Conservation (phyloP, 2,888 invertebrate species). For the Lepidocyrtinus sp. region DNA sequence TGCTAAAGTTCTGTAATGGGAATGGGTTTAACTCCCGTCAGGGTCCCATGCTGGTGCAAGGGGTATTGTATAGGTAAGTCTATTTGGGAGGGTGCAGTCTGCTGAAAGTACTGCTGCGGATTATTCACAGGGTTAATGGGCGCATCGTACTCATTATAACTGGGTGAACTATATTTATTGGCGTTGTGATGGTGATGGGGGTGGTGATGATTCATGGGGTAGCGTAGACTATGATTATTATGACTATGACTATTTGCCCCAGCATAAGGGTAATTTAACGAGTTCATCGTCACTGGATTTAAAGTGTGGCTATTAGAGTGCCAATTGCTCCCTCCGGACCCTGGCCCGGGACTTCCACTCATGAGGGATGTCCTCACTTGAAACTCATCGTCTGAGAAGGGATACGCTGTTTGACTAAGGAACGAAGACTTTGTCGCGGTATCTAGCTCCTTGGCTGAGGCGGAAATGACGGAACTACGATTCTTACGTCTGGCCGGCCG, state of each 20-base stretch:
- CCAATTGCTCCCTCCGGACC: conserved; percentile 33
- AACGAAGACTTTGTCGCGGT: conserved; percentile 68
- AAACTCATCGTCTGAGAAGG: conserved; percentile 68
- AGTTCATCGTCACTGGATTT: conserved; percentile 64
- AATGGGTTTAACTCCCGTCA: conserved; percentile 64
- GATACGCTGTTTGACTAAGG: conserved; percentile 67
- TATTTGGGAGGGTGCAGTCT: conserved; percentile 55
- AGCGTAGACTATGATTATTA: conserved; percentile 60
- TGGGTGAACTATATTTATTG: conserved; percentile 63
- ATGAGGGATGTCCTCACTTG: conserved; percentile 67
- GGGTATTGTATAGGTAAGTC: conserved; percentile 64
- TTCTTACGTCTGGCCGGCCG: conserved; percentile 64
- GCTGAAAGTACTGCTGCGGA: conserved; percentile 57
- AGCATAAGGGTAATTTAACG: conserved; percentile 62
- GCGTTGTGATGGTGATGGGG: conserved; percentile 58
- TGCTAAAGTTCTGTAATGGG: conserved; percentile 69
- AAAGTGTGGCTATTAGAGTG: conserved; percentile 55
- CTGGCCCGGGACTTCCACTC: conserved; percentile 62
- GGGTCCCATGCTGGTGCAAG: conserved; percentile 58
- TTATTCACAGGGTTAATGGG: conserved; percentile 65
- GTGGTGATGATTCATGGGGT: conserved; percentile 38
- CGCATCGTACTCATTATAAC: conserved; percentile 69
- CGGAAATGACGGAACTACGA: conserved; percentile 65
- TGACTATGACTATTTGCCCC: conserved; percentile 55
- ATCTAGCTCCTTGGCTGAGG: conserved; percentile 66